These are phyloP conservation scores for Zosterops japonicus DNA, from an alignment of 2,113 vertebrate genomes.

Conservation along the genomic window DNA sequence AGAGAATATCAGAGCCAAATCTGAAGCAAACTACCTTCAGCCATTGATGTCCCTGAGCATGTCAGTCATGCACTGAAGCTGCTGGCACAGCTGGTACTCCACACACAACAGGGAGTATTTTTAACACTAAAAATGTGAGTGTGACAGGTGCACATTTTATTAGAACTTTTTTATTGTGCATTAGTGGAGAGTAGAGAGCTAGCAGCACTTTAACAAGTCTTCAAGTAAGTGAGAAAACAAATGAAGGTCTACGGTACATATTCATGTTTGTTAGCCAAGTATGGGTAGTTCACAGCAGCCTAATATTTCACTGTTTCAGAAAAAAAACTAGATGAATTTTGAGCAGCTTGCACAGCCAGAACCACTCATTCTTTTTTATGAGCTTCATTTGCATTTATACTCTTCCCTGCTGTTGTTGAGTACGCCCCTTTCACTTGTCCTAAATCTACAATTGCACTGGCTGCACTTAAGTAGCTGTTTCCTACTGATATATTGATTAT, in stretches of 20 bases:
- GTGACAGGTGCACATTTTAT: constrained; percentile 70
- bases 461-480: constrained; percentile 68
- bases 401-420: constrained; percentile 68
- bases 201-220: constrained; percentile 21
- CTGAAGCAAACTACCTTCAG: constrained; percentile 5
- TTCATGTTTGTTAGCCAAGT: background rate
- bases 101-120: constrained; percentile 54
- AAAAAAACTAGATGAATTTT: constrained; percentile 20
- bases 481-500: constrained; percentile 85
- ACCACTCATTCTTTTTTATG: constrained; percentile 67
- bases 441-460: constrained; percentile 70
- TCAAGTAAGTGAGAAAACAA: constrained; percentile 9
- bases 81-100: constrained; percentile 52
- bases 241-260: background rate
- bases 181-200: background rate
- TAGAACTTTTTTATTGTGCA: constrained; percentile 35
- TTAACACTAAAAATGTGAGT: constrained; percentile 42
- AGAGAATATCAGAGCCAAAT: constrained; percentile 15
- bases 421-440: constrained; percentile 68
- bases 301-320: background rate
- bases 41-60: background rate
- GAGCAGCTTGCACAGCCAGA: constrained; percentile 64
- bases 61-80: constrained; percentile 40
- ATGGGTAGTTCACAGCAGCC: background rate
- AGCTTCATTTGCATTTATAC: constrained; percentile 71